phyloP scores from a whole-genome alignment of 2,888 invertebrate species.

The Taphrorychus bicolor region DNA sequence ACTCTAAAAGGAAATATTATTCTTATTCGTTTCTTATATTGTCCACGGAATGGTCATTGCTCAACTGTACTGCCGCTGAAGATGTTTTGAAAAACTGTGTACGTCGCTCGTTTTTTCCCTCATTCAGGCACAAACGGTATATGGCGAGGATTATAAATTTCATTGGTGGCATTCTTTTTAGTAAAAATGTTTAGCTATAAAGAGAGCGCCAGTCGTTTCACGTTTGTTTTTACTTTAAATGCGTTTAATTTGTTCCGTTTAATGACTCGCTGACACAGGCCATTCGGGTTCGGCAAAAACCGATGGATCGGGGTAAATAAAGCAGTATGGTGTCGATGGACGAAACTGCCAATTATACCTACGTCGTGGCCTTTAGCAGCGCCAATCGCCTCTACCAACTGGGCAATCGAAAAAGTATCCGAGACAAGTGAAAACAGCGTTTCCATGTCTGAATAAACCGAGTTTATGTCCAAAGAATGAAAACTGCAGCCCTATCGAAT shows the following conservation, averaged over 20 bases:
- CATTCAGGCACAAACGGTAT: conserved; percentile 35
- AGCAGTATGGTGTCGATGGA: conserved; percentile 1
- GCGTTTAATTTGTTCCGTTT: conserved; percentile 33
- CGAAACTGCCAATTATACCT: not conserved
- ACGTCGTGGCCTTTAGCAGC: not conserved
- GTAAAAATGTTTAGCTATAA: conserved; percentile 37
- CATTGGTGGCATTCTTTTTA: conserved; percentile 40
- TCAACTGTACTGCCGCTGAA: conserved; percentile 34
- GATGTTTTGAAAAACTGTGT: conserved; percentile 38
- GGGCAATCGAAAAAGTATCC: too few species aligned
- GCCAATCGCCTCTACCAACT: not conserved
- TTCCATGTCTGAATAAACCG: too few species aligned
- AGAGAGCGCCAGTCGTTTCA: conserved; percentile 25
- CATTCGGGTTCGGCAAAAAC: not conserved
- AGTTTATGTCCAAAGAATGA: conserved; percentile 7
- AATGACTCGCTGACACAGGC: conserved; percentile 24
- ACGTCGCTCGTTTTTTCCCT: conserved; percentile 31
- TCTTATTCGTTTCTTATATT: conserved; percentile 43
- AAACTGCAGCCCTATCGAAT: conserved; percentile 23
- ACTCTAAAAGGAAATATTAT: conserved; percentile 49
- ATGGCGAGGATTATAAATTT: conserved; percentile 40
- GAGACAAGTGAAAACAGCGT: too few species aligned
- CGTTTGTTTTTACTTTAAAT: conserved; percentile 34
- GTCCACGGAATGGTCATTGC: conserved; percentile 40
- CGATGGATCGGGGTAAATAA: conserved; percentile 1